These are phyloP conservation scores for Papilio gigon DNA, from an alignment of 2,888 invertebrate genomes.

Conservation along the genomic window DNA sequence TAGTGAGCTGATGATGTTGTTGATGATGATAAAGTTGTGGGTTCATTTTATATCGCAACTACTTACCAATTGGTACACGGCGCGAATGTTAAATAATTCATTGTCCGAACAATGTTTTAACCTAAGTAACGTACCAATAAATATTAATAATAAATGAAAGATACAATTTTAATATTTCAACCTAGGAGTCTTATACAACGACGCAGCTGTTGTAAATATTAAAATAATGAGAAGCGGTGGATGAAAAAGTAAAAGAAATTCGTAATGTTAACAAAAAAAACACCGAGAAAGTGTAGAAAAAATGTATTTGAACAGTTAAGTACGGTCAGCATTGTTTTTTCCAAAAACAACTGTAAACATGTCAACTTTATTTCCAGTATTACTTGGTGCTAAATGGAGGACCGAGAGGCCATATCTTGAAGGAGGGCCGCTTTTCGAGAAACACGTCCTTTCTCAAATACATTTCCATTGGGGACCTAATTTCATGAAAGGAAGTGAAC, in stretches of 20 bases:
- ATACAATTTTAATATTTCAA: background rate
- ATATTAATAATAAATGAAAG: background rate
- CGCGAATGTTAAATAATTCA: background rate
- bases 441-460: slow-evolving; percentile 85
- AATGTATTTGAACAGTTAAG: background rate
- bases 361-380: slow-evolving; percentile 66
- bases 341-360: slow-evolving; percentile 21
- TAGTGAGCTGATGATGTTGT: too few relatives aligned
- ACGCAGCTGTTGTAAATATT: background rate
- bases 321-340: slow-evolving; percentile 16
- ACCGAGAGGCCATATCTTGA: slow-evolving; percentile 82
- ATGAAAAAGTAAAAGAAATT: background rate
- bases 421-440: slow-evolving; percentile 83
- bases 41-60: background rate
- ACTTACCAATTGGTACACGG: background rate
- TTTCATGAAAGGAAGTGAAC: slow-evolving; percentile 85
- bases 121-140: background rate
- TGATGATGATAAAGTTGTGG: too few relatives aligned
- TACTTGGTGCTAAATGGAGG: slow-evolving; percentile 85
- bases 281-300: background rate
- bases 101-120: background rate
- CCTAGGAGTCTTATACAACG: background rate
- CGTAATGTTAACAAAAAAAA: background rate
- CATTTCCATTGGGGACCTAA: slow-evolving; percentile 87
- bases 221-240: background rate